phyloP scores from a whole-genome alignment of 2,113 vertebrate species.

The Epinephelus fuscoguttatus region DNA sequence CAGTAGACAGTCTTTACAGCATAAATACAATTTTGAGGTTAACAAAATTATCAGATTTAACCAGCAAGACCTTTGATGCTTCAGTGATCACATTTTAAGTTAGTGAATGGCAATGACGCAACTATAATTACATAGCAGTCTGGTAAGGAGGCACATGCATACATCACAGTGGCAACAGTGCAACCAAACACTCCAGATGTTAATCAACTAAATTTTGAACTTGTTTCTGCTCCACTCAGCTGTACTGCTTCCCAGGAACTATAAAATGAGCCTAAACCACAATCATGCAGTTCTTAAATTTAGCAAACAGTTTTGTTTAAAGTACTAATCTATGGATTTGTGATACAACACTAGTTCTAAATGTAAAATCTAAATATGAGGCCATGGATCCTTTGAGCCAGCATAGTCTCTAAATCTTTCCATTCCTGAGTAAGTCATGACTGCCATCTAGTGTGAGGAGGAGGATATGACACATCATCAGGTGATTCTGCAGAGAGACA shows the following conservation, averaged over 20 bases:
- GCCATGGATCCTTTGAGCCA: neutral
- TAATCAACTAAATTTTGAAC: neutral
- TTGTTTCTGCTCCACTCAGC: neutral
- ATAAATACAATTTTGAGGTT: neutral
- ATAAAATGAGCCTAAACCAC: neutral
- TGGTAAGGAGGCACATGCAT: neutral
- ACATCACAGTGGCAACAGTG: neutral
- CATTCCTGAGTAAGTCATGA: neutral
- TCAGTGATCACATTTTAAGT: neutral
- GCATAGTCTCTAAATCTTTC: neutral
- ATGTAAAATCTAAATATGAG: neutral
- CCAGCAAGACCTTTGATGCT: neutral
- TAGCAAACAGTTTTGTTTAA: neutral
- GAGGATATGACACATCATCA: neutral
- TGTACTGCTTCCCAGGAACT: neutral
- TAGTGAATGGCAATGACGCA: neutral
- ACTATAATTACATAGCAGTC: neutral
- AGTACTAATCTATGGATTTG: neutral
- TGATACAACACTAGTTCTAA: neutral
- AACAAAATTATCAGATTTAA: neutral
- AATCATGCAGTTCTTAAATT: neutral
- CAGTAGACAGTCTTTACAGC: neutral
- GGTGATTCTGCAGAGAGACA: neutral
- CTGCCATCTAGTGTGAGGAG: slow-evolving; percentile 67
- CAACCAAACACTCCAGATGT: neutral